Conservation (phyloP, 1,140 invertebrate species). For the Cydia strobilella region DNA sequence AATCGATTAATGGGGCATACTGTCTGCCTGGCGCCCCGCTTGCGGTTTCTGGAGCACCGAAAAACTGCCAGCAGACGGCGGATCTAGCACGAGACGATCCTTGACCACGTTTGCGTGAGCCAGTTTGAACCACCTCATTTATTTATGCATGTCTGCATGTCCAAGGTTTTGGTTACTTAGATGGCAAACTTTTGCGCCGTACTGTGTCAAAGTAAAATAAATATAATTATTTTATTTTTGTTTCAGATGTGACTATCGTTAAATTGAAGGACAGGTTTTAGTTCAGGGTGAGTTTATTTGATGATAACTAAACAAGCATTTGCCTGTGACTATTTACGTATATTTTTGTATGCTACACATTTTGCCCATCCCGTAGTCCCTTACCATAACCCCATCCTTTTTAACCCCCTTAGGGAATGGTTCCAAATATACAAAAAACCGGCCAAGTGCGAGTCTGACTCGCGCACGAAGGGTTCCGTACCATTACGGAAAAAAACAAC, state of each 20-base stretch:
- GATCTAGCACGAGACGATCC: conserved; percentile 38
- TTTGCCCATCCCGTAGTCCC: too few species aligned
- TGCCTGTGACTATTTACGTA: too few species aligned
- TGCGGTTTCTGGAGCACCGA: conserved; percentile 44
- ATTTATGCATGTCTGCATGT: conserved; percentile 38
- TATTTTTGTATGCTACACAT: too few species aligned
- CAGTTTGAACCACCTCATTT: conserved; percentile 38
- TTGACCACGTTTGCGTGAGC: conserved; percentile 39
- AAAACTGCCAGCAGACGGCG: not conserved
- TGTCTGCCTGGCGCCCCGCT: conserved; percentile 50
- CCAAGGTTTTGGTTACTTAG: conserved; percentile 41
- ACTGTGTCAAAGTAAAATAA: conserved; percentile 5
- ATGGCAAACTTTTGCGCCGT: conserved; percentile 26
- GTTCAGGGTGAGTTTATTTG: conserved; percentile 14
- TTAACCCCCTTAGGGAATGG: too few species aligned
- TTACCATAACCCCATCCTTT: too few species aligned
- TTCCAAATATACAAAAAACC: too few species aligned
- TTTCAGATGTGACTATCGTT: conserved; percentile 21
- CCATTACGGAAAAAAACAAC: too few species aligned
- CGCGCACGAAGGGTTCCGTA: too few species aligned
- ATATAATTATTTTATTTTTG: conserved; percentile 26
- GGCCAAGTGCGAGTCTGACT: too few species aligned
- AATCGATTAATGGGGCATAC: conserved; percentile 65
- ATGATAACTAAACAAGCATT: not conserved
- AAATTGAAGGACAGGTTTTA: not conserved